phyloP scores from a whole-genome alignment of 2,113 vertebrate genomes.

The Erythrocercus mccallii region DNA sequence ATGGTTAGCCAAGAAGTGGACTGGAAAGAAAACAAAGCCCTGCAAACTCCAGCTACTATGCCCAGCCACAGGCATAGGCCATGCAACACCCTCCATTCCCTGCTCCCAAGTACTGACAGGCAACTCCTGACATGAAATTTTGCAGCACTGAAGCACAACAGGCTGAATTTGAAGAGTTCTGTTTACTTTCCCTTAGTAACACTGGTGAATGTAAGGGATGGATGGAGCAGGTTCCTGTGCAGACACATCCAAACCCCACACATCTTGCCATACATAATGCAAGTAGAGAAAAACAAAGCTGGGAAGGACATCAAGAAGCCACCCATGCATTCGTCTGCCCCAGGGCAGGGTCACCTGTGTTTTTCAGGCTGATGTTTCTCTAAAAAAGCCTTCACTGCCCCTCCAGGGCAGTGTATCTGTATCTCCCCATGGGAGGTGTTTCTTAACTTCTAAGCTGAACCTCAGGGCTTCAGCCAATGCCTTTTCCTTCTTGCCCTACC shows the following conservation, averaged over 20 bases:
- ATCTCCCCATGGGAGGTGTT: not conserved
- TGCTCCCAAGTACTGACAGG: not conserved
- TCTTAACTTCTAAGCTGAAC: not conserved
- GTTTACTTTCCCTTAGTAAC: not conserved
- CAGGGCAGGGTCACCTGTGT: not conserved
- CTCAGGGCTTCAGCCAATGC: not conserved
- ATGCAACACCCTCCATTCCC: not conserved
- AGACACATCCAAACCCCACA: not conserved
- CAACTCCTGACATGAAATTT: not conserved
- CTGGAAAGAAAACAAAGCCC: not conserved
- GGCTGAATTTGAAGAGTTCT: not conserved
- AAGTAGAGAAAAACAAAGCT: not conserved
- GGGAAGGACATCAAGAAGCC: not conserved
- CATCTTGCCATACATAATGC: not conserved
- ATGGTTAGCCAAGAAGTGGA: not conserved
- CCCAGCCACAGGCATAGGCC: accelerated
- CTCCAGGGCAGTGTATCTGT: not conserved
- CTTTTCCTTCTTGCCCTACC: not conserved
- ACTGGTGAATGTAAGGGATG: not conserved
- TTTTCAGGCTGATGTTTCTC: not conserved
- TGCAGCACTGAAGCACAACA: not conserved
- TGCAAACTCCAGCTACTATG: not conserved
- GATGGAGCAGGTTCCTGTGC: not conserved
- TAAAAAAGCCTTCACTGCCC: not conserved
- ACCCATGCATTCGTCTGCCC: not conserved